These are phyloP conservation scores for Ahaetulla prasina DNA, from an alignment of 2,113 vertebrate species.

Conservation along the genomic window DNA sequence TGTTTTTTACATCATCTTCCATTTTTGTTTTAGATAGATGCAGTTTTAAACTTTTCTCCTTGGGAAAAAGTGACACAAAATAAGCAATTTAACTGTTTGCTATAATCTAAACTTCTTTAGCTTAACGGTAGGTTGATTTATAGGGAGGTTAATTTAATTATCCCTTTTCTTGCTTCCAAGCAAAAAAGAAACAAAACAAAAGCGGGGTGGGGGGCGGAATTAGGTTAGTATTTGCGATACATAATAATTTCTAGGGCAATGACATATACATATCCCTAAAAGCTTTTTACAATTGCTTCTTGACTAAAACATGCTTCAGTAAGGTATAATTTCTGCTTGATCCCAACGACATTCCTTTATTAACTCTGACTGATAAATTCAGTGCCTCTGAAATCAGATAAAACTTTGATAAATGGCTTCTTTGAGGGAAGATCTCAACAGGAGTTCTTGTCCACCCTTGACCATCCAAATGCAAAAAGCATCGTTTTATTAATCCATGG, in stretches of 20 bases:
- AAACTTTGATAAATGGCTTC: conserved; percentile 92
- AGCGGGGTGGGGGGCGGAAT: background rate
- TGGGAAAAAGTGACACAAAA: background rate
- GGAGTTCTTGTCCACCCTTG: conserved; percentile 66
- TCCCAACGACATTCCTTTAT: conserved; percentile 73
- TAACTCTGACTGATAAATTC: conserved; percentile 89
- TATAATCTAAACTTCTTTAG: background rate
- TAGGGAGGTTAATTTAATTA: background rate
- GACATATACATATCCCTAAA: conserved; percentile 8
- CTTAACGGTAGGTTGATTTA: background rate
- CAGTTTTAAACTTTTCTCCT: background rate
- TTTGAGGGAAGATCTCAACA: conserved; percentile 66
- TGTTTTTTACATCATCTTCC: background rate
- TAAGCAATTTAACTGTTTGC: background rate
- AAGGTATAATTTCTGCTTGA: conserved; percentile 64
- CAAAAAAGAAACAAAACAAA: background rate
- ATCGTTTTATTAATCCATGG: conserved; percentile 83
- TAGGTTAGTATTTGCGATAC: background rate
- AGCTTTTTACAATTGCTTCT: conserved; percentile 30
- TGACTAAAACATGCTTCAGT: conserved; percentile 44
- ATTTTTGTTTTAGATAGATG: background rate
- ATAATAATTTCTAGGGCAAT: conserved; percentile 7
- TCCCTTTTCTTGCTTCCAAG: background rate
- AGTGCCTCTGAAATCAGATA: conserved; percentile 94
- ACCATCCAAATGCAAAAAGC: conserved; percentile 78